phyloP scores from a whole-genome alignment of 2,113 vertebrate species.

The Haemorhous mexicanus region DNA sequence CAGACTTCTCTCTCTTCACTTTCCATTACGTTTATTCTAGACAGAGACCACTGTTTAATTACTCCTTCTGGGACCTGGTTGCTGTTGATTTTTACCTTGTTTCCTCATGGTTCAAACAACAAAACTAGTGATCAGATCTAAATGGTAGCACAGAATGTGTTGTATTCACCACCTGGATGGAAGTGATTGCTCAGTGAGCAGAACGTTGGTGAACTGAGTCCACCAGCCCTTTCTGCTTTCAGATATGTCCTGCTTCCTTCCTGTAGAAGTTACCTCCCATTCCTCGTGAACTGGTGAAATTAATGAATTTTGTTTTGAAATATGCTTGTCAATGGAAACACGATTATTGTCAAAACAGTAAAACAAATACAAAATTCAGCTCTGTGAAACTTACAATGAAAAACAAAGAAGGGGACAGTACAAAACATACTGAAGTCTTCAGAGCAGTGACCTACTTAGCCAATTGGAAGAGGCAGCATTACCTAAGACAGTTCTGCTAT shows the following conservation, averaged over 20 bases:
- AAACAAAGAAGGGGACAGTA: neutral
- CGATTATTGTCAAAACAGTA: neutral
- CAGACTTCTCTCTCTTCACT: neutral
- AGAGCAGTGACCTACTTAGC: neutral
- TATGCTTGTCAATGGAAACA: neutral
- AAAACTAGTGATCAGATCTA: neutral
- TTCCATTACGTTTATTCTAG: neutral
- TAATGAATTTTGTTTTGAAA: neutral
- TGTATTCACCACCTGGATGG: neutral
- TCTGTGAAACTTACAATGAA: neutral
- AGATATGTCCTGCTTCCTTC: neutral
- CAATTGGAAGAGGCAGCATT: neutral
- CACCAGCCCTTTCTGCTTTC: neutral
- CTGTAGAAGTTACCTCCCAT: neutral
- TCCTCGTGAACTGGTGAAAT: neutral
- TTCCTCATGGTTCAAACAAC: neutral
- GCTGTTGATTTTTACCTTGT: neutral
- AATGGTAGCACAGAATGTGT: neutral
- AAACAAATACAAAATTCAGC: neutral
- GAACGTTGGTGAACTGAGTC: accelerated
- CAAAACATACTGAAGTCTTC: neutral
- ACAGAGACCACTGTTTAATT: neutral
- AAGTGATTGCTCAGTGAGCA: neutral
- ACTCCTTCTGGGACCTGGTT: neutral
- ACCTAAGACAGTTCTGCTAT: neutral